A percentile compares a stretch with the other conserved stretches of the same genome.
phyloP scores from a whole-genome alignment of 2,888 invertebrate genomes.

The Papilio demoleus region DNA sequence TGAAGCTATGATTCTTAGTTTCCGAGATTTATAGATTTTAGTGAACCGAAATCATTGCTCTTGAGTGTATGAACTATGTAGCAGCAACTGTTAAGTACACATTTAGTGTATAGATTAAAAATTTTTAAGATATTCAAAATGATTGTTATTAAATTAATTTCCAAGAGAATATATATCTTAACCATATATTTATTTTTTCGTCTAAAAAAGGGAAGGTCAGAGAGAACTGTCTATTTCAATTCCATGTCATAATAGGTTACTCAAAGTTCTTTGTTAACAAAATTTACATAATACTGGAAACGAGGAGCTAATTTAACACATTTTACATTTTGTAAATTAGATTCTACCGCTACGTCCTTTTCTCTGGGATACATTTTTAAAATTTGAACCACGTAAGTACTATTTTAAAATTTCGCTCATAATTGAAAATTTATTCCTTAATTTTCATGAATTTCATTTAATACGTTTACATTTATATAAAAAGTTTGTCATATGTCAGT shows the following conservation, averaged over 20 bases:
- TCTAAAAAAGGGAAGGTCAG: background rate
- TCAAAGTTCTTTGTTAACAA: slow-evolving; percentile 16
- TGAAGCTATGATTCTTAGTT: too few species aligned
- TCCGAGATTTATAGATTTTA: too few species aligned
- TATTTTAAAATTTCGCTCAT: background rate
- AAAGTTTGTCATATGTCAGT: too few species aligned
- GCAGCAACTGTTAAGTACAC: too few species aligned
- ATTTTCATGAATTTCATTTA: background rate
- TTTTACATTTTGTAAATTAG: slow-evolving; percentile 25
- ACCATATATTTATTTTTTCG: background rate
- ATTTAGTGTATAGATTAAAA: too few species aligned
- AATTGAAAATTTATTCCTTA: background rate
- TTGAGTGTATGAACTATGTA: too few species aligned
- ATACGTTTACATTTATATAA: background rate
- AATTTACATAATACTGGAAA: slow-evolving; percentile 20
- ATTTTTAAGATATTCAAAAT: background rate
- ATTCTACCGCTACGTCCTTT: slow-evolving; percentile 12
- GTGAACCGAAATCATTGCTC: too few species aligned
- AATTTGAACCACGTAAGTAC: slow-evolving; percentile 11
- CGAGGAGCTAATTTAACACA: slow-evolving; percentile 17
- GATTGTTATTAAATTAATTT: background rate
- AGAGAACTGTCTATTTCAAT: slow-evolving; percentile 1
- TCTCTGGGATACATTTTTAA: background rate
- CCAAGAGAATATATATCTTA: background rate
- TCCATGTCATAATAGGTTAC: slow-evolving; percentile 10